Conservation (phyloP, 2,888 invertebrate species). For the Brachypterus glaber region DNA sequence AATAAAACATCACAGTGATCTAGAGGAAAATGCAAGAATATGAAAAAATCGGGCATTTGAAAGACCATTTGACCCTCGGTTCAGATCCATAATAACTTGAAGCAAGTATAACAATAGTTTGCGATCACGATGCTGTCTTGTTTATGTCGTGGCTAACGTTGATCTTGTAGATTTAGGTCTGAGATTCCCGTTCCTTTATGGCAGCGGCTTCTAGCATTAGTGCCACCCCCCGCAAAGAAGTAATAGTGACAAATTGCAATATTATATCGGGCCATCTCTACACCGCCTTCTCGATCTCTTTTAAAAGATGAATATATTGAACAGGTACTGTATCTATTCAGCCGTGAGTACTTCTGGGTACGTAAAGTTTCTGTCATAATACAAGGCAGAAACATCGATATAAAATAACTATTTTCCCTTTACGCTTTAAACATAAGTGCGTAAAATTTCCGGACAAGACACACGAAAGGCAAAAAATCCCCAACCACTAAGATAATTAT, state of each 20-base stretch:
- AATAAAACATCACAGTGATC: constrained; percentile 23
- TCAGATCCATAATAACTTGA: constrained; percentile 37
- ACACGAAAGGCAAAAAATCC: too few relatives aligned
- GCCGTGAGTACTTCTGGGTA: too few relatives aligned
- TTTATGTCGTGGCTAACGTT: constrained; percentile 7
- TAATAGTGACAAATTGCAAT: constrained; percentile 30
- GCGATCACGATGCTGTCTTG: constrained; percentile 34
- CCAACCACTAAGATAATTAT: too few relatives aligned
- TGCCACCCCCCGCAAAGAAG: constrained; percentile 23
- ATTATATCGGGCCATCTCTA: constrained; percentile 25
- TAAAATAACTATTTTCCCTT: too few relatives aligned
- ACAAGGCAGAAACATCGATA: too few relatives aligned
- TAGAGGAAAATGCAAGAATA: constrained; percentile 16
- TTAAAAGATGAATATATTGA: too few relatives aligned
- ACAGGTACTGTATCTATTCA: too few relatives aligned
- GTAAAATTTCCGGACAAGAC: too few relatives aligned
- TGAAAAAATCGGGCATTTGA: constrained; percentile 16
- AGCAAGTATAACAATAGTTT: constrained; percentile 35
- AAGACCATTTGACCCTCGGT: constrained; percentile 32
- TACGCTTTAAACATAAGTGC: too few relatives aligned
- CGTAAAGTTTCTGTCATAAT: too few relatives aligned
- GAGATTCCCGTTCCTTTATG: constrained; percentile 21
- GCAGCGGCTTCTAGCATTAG: constrained; percentile 23
- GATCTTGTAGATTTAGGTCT: constrained; percentile 24
- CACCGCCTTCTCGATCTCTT: too few relatives aligned